These are phyloP conservation scores for Pseudomyrmex pallidus DNA, from an alignment of 1,140 invertebrate genomes.

Conservation along the genomic window DNA sequence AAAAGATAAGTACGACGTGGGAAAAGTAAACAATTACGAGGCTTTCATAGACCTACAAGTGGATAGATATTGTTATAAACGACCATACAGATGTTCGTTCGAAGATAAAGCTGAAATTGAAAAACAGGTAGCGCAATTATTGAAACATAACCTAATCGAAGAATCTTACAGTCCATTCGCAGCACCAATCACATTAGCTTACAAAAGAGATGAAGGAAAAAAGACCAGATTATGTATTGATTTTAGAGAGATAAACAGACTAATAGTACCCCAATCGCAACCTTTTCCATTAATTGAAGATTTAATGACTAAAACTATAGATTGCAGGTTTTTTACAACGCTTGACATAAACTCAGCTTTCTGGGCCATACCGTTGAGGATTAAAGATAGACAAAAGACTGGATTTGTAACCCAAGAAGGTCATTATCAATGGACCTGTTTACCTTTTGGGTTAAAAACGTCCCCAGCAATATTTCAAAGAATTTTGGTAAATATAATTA, in stretches of 20 bases:
- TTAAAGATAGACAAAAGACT: slow-evolving; percentile 2
- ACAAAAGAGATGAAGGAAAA: slow-evolving; percentile 31
- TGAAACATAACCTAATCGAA: slow-evolving; percentile 17
- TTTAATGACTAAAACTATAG: neutral
- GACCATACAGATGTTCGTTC: slow-evolving; percentile 31
- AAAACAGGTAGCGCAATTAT: slow-evolving; percentile 23
- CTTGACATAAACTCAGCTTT: slow-evolving; percentile 40
- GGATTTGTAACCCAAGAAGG: slow-evolving; percentile 4
- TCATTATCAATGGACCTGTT: too few species aligned
- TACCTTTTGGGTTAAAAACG: too few species aligned
- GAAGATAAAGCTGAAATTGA: slow-evolving; percentile 40
- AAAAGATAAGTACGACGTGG: slow-evolving; percentile 11
- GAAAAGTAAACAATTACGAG: slow-evolving; percentile 17
- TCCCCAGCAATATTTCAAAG: too few species aligned
- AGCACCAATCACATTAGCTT: neutral
- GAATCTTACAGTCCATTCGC: slow-evolving; percentile 45
- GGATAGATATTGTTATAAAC: slow-evolving; percentile 23
- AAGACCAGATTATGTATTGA: slow-evolving; percentile 9
- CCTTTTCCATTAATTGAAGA: slow-evolving; percentile 37
- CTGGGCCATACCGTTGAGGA: slow-evolving; percentile 27
- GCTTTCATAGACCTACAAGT: slow-evolving; percentile 9
- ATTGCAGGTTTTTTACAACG: slow-evolving; percentile 32
- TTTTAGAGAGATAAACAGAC: slow-evolving; percentile 33
- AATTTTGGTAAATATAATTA: neutral
- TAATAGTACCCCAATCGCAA: slow-evolving; percentile 17